Evolutionary conservation across 2,797 vertebrate species (phyloP).

Genomic region (Smutsia gigantea): DNA sequence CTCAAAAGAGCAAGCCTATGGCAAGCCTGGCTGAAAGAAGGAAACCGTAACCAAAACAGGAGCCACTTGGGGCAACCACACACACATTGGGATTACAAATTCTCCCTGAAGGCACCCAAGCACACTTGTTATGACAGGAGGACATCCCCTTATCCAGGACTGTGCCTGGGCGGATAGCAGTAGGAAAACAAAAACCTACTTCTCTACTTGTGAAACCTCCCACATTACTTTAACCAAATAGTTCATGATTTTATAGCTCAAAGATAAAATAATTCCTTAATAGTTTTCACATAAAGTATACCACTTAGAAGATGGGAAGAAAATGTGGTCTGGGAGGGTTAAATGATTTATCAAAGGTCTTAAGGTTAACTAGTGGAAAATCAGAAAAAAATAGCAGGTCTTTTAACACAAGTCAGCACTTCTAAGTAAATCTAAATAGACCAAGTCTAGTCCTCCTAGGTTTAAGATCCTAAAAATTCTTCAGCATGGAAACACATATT

Average conservation of each 20-base stretch:
- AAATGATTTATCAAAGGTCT: neutral
- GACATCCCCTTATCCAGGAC: neutral
- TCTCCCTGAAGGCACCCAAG: neutral
- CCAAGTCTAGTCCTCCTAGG: neutral
- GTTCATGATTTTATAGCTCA: neutral
- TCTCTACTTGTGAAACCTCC: conserved; percentile 10
- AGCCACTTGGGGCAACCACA: neutral
- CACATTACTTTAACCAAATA: neutral
- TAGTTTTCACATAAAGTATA: neutral
- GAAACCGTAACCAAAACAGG: neutral
- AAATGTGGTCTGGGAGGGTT: neutral
- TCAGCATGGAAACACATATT: neutral
- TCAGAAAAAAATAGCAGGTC: neutral
- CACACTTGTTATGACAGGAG: neutral
- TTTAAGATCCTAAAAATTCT: neutral
- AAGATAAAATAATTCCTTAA: neutral
- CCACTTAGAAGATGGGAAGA: neutral
- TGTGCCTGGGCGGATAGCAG: neutral
- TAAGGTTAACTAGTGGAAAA: neutral
- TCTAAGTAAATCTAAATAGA: neutral
- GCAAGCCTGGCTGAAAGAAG: neutral
- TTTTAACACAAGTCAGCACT: neutral
- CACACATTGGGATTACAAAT: neutral
- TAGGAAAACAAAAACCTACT: neutral
- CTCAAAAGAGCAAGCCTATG: conserved; percentile 1